phyloP scores from a whole-genome alignment of 2,888 invertebrate species.

The Epinotia brunnichana region DNA sequence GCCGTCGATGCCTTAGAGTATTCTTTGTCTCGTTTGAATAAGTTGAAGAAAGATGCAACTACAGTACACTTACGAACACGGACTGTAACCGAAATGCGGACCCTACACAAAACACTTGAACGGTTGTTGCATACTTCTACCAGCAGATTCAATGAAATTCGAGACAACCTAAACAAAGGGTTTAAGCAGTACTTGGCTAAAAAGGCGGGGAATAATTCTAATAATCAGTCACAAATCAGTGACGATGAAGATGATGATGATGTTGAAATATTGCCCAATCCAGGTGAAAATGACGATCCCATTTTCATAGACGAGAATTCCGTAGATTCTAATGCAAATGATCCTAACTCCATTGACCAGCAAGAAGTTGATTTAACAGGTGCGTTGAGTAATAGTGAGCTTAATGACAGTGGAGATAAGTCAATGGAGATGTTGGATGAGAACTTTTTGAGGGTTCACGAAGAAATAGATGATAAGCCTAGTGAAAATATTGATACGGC shows the following conservation, averaged over 20 bases:
- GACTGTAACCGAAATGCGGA: conserved; percentile 78
- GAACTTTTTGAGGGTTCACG: conserved; percentile 37
- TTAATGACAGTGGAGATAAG: conserved; percentile 77
- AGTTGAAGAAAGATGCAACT: conserved; percentile 78
- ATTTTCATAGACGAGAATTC: conserved; percentile 82
- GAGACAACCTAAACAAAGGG: conserved; percentile 81
- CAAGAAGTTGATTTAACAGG: conserved; percentile 74
- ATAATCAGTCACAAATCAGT: conserved; percentile 18
- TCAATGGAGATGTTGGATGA: conserved; percentile 46
- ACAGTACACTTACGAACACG: conserved; percentile 75
- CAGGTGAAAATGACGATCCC: conserved; percentile 72
- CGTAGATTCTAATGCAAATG: conserved; percentile 66
- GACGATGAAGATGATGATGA: conserved; percentile 72
- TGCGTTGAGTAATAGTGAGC: conserved; percentile 71
- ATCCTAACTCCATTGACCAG: conserved; percentile 52
- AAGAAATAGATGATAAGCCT: conserved; percentile 39
- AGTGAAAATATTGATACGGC: conserved; percentile 16
- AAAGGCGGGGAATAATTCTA: conserved; percentile 53
- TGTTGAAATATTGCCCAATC: conserved; percentile 71
- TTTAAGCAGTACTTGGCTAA: conserved; percentile 78
- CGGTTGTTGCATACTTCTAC: conserved; percentile 81
- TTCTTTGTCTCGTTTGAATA: conserved; percentile 78
- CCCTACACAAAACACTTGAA: conserved; percentile 81
- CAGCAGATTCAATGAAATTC: conserved; percentile 80
- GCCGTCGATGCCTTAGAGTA: conserved; percentile 84